These are phyloP conservation scores for Zenarchopterus dispar DNA, from an alignment of 2,797 vertebrate genomes.

Conservation along the genomic window DNA sequence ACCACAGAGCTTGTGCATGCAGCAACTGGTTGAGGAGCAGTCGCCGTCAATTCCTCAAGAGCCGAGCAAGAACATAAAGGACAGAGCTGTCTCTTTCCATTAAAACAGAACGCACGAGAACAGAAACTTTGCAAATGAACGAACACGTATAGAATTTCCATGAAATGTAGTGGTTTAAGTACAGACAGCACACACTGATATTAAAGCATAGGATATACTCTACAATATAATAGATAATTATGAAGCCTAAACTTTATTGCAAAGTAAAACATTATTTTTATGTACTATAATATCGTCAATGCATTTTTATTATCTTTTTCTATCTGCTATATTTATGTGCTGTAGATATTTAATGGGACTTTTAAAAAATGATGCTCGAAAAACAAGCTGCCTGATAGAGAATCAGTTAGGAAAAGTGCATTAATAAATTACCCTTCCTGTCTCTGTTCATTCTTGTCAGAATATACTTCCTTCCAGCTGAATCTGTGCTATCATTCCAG, in stretches of 20 bases:
- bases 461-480: conserved; percentile 44
- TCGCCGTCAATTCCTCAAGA: conserved; percentile 58
- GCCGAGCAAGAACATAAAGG: conserved; percentile 60
- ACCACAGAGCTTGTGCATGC: conserved; percentile 41
- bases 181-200: conserved; percentile 38
- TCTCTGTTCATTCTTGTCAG: conserved; percentile 65
- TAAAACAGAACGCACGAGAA: conserved; percentile 70
- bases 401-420: conserved; percentile 64
- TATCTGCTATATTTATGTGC: conserved; percentile 76
- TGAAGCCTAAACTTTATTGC: conserved; percentile 77
- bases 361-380: conserved; percentile 63
- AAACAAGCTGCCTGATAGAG: conserved; percentile 59
- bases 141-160: conserved; percentile 71
- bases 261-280: conserved; percentile 78
- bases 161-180: conserved; percentile 52
- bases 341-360: conserved; percentile 78
- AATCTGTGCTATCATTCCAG: conserved; percentile 45
- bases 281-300: conserved; percentile 68
- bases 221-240: conserved; percentile 68
- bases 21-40: conserved; percentile 30
- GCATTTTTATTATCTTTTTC: conserved; percentile 51
- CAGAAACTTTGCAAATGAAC: conserved; percentile 69
- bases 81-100: conserved; percentile 75
- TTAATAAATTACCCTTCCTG: conserved; percentile 74
- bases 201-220: conserved; percentile 51